phyloP scores from a whole-genome alignment of 1,140 invertebrate genomes.

The Apis mellifera region DNA sequence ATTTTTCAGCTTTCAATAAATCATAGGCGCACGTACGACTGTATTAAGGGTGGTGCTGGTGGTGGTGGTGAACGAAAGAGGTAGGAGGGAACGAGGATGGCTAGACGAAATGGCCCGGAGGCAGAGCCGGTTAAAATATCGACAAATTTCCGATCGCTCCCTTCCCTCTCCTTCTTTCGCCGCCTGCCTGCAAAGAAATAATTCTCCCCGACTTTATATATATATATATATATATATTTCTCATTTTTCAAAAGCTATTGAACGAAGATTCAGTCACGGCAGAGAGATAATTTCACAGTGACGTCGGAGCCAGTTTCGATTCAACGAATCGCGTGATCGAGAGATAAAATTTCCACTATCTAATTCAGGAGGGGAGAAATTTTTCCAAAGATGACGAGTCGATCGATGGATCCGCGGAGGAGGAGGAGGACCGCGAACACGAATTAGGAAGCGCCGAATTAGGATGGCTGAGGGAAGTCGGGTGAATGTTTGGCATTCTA shows the following conservation, averaged over 20 bases:
- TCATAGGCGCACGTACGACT: conserved; percentile 54
- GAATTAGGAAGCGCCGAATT: conserved; percentile 63
- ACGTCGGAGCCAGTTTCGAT: conserved; percentile 33
- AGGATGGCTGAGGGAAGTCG: conserved; percentile 69
- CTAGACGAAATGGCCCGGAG: conserved; percentile 42
- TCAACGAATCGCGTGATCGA: not conserved
- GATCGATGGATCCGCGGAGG: conserved; percentile 40
- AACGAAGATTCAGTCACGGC: conserved; percentile 40
- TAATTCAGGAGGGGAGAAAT: not conserved
- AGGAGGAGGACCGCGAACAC: conserved; percentile 3
- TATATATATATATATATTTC: conserved; percentile 22
- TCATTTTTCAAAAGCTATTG: conserved; percentile 41
- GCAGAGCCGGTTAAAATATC: conserved; percentile 51
- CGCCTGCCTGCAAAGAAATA: conserved; percentile 27
- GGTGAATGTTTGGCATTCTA: conserved; percentile 72
- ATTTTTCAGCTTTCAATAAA: conserved; percentile 54
- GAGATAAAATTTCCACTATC: too few relatives aligned
- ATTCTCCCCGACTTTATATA: conserved; percentile 15
- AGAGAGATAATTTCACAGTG: conserved; percentile 39
- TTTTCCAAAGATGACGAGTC: not conserved
- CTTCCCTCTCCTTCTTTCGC: too few relatives aligned
- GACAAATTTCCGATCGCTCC: conserved; percentile 51
- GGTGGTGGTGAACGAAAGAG: conserved; percentile 13
- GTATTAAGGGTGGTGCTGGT: conserved; percentile 19
- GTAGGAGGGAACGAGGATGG: not conserved